These are phyloP conservation scores for Mycalesis mineus DNA, from an alignment of 2,888 invertebrate genomes.

Conservation along the genomic window DNA sequence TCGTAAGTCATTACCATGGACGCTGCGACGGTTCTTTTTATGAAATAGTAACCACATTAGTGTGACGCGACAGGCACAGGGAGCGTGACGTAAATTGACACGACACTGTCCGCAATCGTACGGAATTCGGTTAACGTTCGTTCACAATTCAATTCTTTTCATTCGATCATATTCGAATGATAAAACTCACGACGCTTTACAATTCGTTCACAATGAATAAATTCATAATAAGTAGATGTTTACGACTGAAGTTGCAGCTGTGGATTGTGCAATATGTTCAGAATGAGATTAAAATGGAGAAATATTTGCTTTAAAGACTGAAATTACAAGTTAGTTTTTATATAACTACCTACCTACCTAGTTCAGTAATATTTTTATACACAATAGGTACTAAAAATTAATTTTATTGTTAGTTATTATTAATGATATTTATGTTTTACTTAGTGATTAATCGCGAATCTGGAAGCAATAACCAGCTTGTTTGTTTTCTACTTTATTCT, in stretches of 20 bases:
- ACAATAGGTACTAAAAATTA: too few relatives aligned
- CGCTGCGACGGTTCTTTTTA: constrained; percentile 17
- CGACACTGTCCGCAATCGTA: constrained; percentile 28
- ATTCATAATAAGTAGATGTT: neutral
- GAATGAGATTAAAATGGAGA: too few relatives aligned
- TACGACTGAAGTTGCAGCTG: neutral
- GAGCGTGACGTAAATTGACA: constrained; percentile 29
- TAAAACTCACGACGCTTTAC: constrained; percentile 19
- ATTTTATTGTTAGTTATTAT: too few relatives aligned
- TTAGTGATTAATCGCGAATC: too few relatives aligned
- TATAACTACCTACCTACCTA: too few relatives aligned
- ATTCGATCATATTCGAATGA: constrained; percentile 19
- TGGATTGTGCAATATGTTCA: neutral
- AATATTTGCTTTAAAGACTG: too few relatives aligned
- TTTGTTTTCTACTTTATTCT: too few relatives aligned
- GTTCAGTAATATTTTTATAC: too few relatives aligned
- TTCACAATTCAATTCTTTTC: constrained; percentile 28
- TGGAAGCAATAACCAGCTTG: too few relatives aligned
- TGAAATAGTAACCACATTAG: constrained; percentile 30
- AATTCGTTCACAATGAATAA: constrained; percentile 8
- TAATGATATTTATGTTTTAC: too few relatives aligned
- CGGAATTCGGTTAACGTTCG: constrained; percentile 32
- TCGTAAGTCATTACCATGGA: neutral
- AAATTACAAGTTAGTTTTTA: too few relatives aligned
- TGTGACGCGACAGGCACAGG: constrained; percentile 25